Evolutionary conservation across 1,140 invertebrate genomes (phyloP), one percentile per base, ranked within the genome.

Genomic region (Caerostris extrusa): DNA sequence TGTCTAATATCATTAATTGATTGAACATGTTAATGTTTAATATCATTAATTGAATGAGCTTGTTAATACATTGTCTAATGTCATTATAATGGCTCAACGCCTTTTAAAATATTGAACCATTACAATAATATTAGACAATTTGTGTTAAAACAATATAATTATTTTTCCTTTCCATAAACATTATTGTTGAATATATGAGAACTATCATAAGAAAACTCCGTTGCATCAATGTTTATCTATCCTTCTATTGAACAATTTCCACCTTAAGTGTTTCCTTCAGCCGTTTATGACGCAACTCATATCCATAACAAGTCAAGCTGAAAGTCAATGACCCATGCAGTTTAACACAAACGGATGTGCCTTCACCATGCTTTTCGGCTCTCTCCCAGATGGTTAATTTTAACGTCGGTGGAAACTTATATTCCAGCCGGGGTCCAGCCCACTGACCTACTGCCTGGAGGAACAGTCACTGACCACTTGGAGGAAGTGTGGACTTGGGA

Each of bases 391-490:
- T 82, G 56, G 83, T 85, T 85, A 85, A 85, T 85, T 85, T 85
- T 85, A 85, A 77, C 71, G 71, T 4, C 50, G 71, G 53, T 12
- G 71, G 71, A 85, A 85, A 85, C 83, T 34, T 17, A 12, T 12
- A n/a, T n/a, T 58, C 17, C 3, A 57, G 14, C 55, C 17, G 56
- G 82, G 12, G 86, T 34, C 53, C 57, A 88, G 64, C 86, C 58
- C 58, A 88, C 58, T 88, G 86, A 88, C 86, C 86, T 88, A 88
- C 34, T 67, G 34, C 34, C 7, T 34, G 58, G 10, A 12, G 57
- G 50, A 57, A 19, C 82, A 88, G 86, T 61, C 86, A 88, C 86
- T 88, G 86, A 88, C 86, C 86, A 85, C 57, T 85, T 58, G 19
- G 57, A 85, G 83, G 83, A 85, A 85, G 81, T 19, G 3, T 19